Evolutionary conservation across 2,113 vertebrate genomes (phyloP), one percentile per base, ranked within the genome.

Genomic region (Poecilia latipinna): DNA sequence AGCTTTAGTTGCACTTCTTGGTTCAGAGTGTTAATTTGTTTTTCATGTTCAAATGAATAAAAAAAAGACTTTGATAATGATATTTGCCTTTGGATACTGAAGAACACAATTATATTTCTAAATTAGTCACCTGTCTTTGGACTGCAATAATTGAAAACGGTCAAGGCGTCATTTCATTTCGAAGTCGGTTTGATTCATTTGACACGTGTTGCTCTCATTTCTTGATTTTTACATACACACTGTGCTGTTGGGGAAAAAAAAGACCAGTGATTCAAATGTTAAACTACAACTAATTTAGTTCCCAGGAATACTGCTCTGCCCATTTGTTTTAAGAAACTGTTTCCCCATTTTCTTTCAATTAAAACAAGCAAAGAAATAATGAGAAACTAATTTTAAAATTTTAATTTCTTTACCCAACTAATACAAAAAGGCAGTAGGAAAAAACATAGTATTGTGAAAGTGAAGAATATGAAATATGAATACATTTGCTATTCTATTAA

Each of bases 31-130:
- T 69, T 85, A 77, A 78, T 85, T 82, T 74, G 61, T 74, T 79
- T 83, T 83, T 72, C n/a, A 73, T 80, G 62, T 67, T 42, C 54
- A 86, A 83, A 76, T 78, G n/a, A 77, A 69, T 74, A 37, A 68
- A 75, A 75, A 54, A 54, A 77, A 78, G 70, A 61, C 33, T 28
- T 24, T 26, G 65, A 77, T 81, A 77, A 80, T 65, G 65, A 67
- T 48, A 74, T 35, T 63, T 79, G 61, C 44, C 35, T 26, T 64
- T 75, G 37, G 61, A 80, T 82, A 76, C 32, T n/a, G 42, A 57
- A 79, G 88, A 85, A 82, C 83, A 69, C 78, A 85, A 87, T 86
- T 82, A 79, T 8, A 35, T 80, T 75, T 80, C 69, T 67, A 73
- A 87, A 82, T 83, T 64, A 79, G 70, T 83, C 51, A 78, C 75